Evolutionary conservation across 23 tunicate species (phyloP).

Genomic region (Styela plicata): DNA sequence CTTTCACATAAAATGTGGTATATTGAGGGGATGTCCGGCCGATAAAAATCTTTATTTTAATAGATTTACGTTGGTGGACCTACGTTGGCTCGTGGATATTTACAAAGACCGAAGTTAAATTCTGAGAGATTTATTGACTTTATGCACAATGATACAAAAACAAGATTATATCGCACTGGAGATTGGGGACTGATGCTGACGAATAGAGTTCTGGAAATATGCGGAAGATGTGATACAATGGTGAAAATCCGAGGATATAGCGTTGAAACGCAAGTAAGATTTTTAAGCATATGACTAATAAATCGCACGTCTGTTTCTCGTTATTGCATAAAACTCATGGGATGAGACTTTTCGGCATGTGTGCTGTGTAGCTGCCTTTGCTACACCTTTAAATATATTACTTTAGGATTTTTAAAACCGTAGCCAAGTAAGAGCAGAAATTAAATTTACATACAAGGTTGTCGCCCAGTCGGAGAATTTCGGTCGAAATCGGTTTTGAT

Average conservation of each 20-base stretch:
- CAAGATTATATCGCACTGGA: slow-evolving; percentile 74
- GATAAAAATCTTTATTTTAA: no score
- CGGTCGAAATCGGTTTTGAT: no score
- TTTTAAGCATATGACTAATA: no score
- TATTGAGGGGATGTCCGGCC: no score
- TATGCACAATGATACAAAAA: not conserved
- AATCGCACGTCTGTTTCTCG: not conserved
- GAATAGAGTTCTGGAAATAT: slow-evolving; percentile 75
- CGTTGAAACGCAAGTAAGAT: slow-evolving; percentile 78
- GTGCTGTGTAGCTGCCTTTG: not conserved
- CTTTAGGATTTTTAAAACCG: no score
- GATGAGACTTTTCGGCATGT: not conserved
- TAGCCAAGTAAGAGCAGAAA: no score
- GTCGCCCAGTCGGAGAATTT: no score
- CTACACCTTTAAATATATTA: no score
- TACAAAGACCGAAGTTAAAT: slow-evolving; percentile 81
- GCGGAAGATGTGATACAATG: slow-evolving; percentile 96
- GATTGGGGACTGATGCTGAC: slow-evolving; percentile 84
- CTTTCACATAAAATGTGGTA: no score
- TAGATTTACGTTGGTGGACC: slow-evolving; percentile 96
- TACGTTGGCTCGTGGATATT: slow-evolving; percentile 84
- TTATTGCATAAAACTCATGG: not conserved
- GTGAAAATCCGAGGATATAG: slow-evolving; percentile 95
- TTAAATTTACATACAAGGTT: no score
- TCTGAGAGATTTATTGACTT: slow-evolving; percentile 47